A percentile compares a stretch with the other conserved stretches of the same genome.
These are phyloP conservation scores for Heliconius hortense DNA, from an alignment of 2,888 invertebrate genomes.

Conservation along the genomic window DNA sequence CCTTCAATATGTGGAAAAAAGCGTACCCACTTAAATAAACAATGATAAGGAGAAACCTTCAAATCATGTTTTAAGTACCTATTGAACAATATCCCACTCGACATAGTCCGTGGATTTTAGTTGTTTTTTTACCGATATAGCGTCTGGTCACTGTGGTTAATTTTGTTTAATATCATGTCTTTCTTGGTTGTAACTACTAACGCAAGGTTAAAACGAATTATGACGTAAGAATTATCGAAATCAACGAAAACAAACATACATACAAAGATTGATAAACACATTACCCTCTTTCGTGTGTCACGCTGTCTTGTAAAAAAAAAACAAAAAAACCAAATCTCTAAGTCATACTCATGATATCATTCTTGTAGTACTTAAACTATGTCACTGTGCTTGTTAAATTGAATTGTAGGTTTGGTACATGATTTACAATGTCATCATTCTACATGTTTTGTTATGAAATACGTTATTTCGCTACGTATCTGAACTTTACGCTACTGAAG, in stretches of 20 bases:
- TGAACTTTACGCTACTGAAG: constrained; percentile 17
- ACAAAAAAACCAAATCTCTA: neutral
- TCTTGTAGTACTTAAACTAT: neutral
- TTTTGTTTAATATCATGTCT: neutral
- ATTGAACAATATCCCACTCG: neutral
- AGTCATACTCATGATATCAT: neutral
- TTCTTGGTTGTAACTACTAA: neutral
- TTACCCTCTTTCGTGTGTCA: neutral
- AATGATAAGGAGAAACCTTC: neutral
- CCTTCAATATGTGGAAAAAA: neutral
- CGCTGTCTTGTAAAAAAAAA: neutral
- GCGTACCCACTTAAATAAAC: neutral
- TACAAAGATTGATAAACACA: neutral
- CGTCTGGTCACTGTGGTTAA: neutral
- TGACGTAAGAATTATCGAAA: neutral
- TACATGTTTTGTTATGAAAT: neutral
- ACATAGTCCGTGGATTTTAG: neutral
- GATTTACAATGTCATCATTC: neutral
- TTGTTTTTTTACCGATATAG: neutral
- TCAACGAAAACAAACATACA: neutral
- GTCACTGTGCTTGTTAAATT: neutral
- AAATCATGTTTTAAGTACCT: neutral
- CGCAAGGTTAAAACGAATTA: neutral
- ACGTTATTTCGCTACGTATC: neutral
- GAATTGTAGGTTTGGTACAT: neutral